Evolutionary conservation across 2,113 vertebrate genomes (phyloP).

Genomic region (Oryzias curvinotus): DNA sequence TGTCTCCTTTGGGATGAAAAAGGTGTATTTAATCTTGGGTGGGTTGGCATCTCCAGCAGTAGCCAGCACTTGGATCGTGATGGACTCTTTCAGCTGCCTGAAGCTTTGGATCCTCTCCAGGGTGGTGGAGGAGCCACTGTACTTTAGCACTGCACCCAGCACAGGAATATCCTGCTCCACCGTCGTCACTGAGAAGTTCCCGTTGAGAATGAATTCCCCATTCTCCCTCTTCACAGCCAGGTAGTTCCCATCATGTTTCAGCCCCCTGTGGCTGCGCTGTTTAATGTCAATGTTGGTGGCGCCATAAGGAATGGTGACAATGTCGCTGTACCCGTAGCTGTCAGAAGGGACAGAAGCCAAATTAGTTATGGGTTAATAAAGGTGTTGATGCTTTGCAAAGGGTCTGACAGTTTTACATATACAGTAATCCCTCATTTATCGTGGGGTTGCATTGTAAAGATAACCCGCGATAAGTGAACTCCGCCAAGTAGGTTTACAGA

Average conservation of each 20-base stretch:
- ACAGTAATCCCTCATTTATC: no score
- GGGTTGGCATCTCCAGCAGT: conserved; percentile 81
- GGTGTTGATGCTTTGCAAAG: no score
- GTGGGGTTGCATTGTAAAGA: no score
- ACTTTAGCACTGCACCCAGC: conserved; percentile 88
- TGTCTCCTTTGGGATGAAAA: conserved; percentile 87
- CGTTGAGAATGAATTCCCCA: conserved; percentile 90
- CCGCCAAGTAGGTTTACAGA: no score
- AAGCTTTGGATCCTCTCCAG: conserved; percentile 95
- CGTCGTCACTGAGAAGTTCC: conserved; percentile 89
- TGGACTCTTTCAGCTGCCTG: conserved; percentile 81
- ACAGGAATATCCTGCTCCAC: conserved; percentile 91
- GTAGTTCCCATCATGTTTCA: conserved; percentile 91
- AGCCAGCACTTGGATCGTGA: conserved; percentile 88
- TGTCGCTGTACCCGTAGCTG: conserved; percentile 93
- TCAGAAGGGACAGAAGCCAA: conserved; percentile 5
- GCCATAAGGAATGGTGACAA: conserved; percentile 90
- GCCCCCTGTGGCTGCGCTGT: conserved; percentile 87
- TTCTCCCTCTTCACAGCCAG: conserved; percentile 84
- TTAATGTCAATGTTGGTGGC: conserved; percentile 96
- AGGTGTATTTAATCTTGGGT: conserved; percentile 89
- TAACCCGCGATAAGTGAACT: no score
- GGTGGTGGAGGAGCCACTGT: conserved; percentile 91
- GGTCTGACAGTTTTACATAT: no score
- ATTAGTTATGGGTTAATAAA: no score